Evolutionary conservation across 2,113 vertebrate genomes (phyloP).

Genomic region (Entomyzon cyanotis): DNA sequence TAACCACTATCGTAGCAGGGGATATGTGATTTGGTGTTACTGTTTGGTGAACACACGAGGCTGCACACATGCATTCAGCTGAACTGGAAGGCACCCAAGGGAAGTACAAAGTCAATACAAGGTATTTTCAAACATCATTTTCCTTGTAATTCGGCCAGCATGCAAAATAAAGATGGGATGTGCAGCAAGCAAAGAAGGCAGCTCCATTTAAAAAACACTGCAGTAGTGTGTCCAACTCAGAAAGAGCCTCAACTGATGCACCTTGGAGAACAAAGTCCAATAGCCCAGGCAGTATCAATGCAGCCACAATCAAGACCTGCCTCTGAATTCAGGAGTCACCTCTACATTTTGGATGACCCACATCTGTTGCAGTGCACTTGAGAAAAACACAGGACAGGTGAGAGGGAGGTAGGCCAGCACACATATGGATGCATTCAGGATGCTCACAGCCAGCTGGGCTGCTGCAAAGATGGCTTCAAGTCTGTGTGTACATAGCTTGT

Average conservation of each 20-base stretch:
- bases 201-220: neutral
- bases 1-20: neutral
- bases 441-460: neutral
- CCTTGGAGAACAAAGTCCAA: neutral
- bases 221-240: neutral
- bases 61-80: neutral
- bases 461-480: neutral
- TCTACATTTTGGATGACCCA: neutral
- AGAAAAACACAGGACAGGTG: accelerated
- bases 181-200: neutral
- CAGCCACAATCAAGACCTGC: neutral
- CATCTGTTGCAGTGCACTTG: neutral
- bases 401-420: neutral
- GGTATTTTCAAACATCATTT: neutral
- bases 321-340: neutral
- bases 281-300: neutral
- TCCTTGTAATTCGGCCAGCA: neutral
- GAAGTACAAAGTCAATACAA: neutral
- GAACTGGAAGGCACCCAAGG: neutral
- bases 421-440: neutral
- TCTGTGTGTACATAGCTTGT: accelerated
- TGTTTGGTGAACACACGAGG: neutral
- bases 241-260: neutral
- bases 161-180: neutral
- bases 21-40: neutral